Evolutionary conservation across 2,888 invertebrate species (phyloP).

Genomic region (Itoplectis maculator): DNA sequence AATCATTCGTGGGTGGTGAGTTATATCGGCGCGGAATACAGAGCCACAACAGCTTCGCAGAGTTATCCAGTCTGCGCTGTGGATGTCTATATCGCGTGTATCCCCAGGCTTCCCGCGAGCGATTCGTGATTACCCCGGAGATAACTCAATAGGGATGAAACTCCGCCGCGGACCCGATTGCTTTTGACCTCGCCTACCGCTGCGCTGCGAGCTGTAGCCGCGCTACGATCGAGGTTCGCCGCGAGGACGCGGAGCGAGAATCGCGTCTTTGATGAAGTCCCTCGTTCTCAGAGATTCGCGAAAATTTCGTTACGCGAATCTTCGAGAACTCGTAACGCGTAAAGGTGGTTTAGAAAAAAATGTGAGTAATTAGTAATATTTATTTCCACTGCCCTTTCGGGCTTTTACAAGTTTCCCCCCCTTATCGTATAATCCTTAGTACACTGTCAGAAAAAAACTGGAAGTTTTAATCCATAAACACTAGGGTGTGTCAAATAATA

Average conservation of each 20-base stretch:
- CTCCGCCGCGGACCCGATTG: constrained; percentile 61
- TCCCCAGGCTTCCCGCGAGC: constrained; percentile 39
- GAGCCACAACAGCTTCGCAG: not conserved
- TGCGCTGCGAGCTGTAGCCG: not conserved
- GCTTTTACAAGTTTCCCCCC: no score
- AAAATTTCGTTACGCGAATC: constrained; percentile 14
- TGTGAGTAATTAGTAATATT: no score
- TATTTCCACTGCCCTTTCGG: no score
- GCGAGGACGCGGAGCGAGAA: no score
- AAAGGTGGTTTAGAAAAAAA: no score
- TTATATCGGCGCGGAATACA: constrained; percentile 6
- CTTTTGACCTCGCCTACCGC: constrained; percentile 53
- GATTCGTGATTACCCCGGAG: constrained; percentile 53
- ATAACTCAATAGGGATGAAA: constrained; percentile 61
- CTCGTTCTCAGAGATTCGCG: not conserved
- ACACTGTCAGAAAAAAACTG: no score
- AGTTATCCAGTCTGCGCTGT: constrained; percentile 6
- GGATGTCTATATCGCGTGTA: constrained; percentile 1
- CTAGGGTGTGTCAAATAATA: no score
- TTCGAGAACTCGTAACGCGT: no score
- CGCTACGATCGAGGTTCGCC: no score
- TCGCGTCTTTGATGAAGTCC: constrained; percentile 12
- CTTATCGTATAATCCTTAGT: no score
- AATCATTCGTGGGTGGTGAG: constrained; percentile 26
- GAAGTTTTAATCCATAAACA: no score